Base-by-base conservation (phyloP, 2,113 vertebrate genomes). In the Xyrauchen texanus region DNA sequence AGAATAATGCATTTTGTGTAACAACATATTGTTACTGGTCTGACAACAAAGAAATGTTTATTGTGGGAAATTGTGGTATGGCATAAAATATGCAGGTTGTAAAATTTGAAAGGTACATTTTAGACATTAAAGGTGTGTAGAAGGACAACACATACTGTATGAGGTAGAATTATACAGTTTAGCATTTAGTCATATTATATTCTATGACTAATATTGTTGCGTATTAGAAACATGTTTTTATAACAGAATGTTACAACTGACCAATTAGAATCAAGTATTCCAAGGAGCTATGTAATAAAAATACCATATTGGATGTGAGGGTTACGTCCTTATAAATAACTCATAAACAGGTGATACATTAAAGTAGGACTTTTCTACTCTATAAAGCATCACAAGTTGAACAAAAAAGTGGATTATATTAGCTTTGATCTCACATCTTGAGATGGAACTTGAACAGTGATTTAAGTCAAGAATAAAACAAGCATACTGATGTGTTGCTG, bases 301-400 rank as follows among this genome's bases (percentile, higher is more conserved):
- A 63, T 52, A 4, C 7, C 10, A 63, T 11, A 42, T 5, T 21
- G 16, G 7, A 63, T 9, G 46, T 42, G 71, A 34, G 16, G 6
- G 16, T 58, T 60, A 60, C 11, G 13, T 62, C 58, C 45, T 74
- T 49, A 57, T 79, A 79, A 79, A 79, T 34, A 44, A 71, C 63
- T 46, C 47, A 70, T 63, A 57, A 65, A 65, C 34, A 64, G 60
- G 11, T 80, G 46, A 58, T 55, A 52, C 66, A 63, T 60, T 60
- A 61, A 49, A 70, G 42, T 61, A 45, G 58, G 4, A 51, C 12
- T 34, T 34, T 34, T 34, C 45, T 10, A 7, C 34, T 34, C 51
- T 8, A 12, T 4, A 53, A 53, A 53, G 8, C 8, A 0, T 57
- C 16, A 34, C 52, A 21, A 21, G 52, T 15, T 77, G 9, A 60